Evolutionary conservation across 2,113 vertebrate genomes (phyloP).

Genomic region (Bungarus multicinctus): DNA sequence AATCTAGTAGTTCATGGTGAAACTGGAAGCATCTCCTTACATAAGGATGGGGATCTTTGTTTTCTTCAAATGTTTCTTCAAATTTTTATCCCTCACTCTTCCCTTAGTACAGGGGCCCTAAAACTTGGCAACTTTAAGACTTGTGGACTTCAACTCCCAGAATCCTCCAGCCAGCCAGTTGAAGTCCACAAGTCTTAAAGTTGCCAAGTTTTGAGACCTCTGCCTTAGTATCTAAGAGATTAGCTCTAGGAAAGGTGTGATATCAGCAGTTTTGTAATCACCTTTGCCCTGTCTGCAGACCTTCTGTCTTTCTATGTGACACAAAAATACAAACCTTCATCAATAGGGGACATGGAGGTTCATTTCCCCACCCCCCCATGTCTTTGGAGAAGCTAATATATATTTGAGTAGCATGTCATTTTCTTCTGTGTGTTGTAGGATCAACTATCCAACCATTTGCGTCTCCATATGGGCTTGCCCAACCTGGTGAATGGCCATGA

Average conservation of each 20-base stretch:
- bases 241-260: background rate
- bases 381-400: background rate
- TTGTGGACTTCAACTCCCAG: background rate
- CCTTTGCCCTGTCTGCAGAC: background rate
- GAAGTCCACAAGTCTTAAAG: background rate
- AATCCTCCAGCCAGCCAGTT: background rate
- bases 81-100: background rate
- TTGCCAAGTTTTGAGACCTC: background rate
- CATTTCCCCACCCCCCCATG: background rate
- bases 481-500: slow-evolving; percentile 19
- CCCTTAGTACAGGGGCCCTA: background rate
- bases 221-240: background rate
- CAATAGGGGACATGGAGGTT: background rate
- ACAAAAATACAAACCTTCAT: background rate
- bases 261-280: background rate
- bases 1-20: background rate
- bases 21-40: background rate
- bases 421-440: background rate
- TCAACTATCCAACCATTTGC: slow-evolving; percentile 1
- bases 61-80: background rate
- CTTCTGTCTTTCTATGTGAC: background rate
- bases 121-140: background rate
- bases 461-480: background rate
- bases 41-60: background rate
- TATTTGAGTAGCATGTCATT: background rate